Evolutionary conservation across 2,113 vertebrate genomes (phyloP), one percentile per base, ranked within the genome.

Genomic region (Syngnathoides biaculeatus): DNA sequence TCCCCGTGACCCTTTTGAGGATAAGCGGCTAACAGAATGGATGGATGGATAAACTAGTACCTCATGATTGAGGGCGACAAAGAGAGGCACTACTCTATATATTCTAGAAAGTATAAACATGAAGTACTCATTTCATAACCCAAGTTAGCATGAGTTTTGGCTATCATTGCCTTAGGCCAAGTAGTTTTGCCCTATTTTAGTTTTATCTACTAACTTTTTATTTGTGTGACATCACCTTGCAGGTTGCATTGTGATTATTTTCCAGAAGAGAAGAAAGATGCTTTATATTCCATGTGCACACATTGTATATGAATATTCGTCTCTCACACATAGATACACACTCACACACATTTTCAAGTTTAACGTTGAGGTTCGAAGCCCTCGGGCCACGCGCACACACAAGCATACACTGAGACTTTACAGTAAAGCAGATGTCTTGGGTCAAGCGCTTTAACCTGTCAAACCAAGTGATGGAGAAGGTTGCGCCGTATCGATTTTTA

Each of bases 281-380:
- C 40, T 62, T 62, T 62, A 43, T n/a, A 62, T 43, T 42, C 60
- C n/a, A 62, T 62, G 60, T 61, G 20, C 20, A 15, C 60, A 43
- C 43, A 24, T 62, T 43, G n/a, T 26, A 45, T 26, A 43, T 43
- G 39, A 62, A 43, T 62, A 62, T 62, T 62, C 39, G 26, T 40
- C 5, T 11, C 38, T 4, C 55, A 27, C 17, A 15, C 56, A 19
- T 11, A 42, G 2, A 40, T 20, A 15, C 20, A 53, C n/a, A 22
- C 50, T 7, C 12, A 40, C 19, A 40, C 14, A 57, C 14, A 27
- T 26, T 57, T 57, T 57, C 26, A 42, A 40, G 40, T 62, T 26
- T 26, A 26, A 62, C 43, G 40, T 62, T 39, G 40, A 10, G 15
- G 22, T 26, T 6, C 15, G n/a, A 62, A 5, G 14, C 60, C 60